A percentile compares a stretch with the other conserved stretches of the same genome.
Conservation (phyloP, 1,140 invertebrate species). For the Nomia melanderi region DNA sequence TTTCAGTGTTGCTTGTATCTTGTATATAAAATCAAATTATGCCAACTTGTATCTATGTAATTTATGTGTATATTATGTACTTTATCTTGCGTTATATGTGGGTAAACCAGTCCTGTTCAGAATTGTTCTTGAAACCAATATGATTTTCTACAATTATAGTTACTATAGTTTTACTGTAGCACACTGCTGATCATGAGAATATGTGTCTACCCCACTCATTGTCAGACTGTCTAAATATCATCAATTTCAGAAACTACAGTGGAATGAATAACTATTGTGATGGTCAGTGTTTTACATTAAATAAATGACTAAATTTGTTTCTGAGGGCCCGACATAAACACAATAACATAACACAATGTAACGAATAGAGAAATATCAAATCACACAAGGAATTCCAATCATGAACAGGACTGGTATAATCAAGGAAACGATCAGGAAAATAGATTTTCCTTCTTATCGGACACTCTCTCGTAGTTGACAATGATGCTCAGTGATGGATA, state of each 20-base stretch:
- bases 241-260: too few species aligned
- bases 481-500: conserved; percentile 27
- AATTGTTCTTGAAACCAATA: not conserved
- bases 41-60: conserved; percentile 65
- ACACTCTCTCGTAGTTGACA: not conserved
- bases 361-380: not conserved
- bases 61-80: conserved; percentile 59
- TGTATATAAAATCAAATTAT: conserved; percentile 57
- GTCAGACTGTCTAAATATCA: too few species aligned
- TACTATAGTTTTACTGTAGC: not conserved
- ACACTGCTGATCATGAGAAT: not conserved
- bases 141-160: not conserved
- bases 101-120: not conserved
- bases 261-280: too few species aligned
- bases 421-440: conserved; percentile 6
- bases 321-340: not conserved
- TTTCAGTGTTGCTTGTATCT: conserved; percentile 11
- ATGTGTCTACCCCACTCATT: too few species aligned
- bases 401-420: not conserved
- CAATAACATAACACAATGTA: too few species aligned
- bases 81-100: conserved; percentile 24
- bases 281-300: too few species aligned
- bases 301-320: not conserved
- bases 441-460: not conserved
- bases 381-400: too few species aligned